Base-by-base conservation (phyloP, 2,797 vertebrate genomes). In the Austrolebias charrua region DNA sequence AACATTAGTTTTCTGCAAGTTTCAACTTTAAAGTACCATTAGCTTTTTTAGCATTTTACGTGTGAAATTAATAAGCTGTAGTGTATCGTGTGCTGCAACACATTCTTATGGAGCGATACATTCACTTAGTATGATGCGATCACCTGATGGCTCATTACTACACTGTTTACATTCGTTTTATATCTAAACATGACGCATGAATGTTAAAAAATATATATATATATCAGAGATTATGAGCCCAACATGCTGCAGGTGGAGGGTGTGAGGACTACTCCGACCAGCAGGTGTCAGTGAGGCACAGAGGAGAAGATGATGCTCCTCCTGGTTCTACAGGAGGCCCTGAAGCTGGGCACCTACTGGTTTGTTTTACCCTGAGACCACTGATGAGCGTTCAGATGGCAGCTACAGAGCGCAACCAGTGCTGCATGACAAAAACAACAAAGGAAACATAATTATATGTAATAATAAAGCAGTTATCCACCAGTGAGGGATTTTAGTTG, bases 221-320 rank as follows among this genome's bases (percentile, higher is more conserved):
- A 33, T 6, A 6, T 33, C 53, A 62, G 53, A 62, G 53, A 19
- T 46, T 11, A 44, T 29, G 19, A 74, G 57, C 33, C 5, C 31
- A 55, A 43, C 14, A 11, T 2, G 35, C 57, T 67, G 59, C 8
- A 29, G 18, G 43, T n/a, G 16, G 31, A 50, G 29, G 16, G 15
- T 29, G 38, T 45, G 19, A 53, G 6, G 19, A 8, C 19, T 6
- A 18, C 31, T 63, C 31, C 61, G 18, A 48, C 89, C 89, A 89
- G 85, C 75, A 91, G 89, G 58, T 77, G 88, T 74, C 87, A 83
- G 78, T 20, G 24, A 76, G 63, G 79, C 58, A 76, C 78, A 78
- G 19, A 63, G 43, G 64, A 70, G 48, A 53, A 63, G 66, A 72
- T 14, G 16, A 46, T 49, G 54, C 47, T 38, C 8, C 47, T 45